Conservation (phyloP, 1,140 invertebrate genomes). For the Orius insidiosus region DNA sequence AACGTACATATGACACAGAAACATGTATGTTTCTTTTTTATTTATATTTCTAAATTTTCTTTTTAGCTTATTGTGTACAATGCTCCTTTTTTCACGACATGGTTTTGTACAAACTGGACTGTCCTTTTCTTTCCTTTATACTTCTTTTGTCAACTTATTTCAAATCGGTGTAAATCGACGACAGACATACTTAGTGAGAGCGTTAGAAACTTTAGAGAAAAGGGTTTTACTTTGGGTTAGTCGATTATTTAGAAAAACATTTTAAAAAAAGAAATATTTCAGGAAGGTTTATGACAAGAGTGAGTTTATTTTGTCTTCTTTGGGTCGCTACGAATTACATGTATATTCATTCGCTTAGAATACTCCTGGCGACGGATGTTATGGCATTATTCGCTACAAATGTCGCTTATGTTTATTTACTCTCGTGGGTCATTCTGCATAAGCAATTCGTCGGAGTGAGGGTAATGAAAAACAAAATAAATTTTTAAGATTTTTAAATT, state of each 20-base stretch:
- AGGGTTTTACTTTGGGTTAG: conserved; percentile 65
- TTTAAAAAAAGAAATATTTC: too few relatives aligned
- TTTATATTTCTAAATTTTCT: conserved; percentile 15
- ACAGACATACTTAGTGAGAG: conserved; percentile 58
- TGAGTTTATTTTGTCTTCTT: conserved; percentile 69
- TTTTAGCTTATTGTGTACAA: conserved; percentile 49
- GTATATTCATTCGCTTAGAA: conserved; percentile 69
- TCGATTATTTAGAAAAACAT: background rate
- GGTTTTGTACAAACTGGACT: conserved; percentile 88
- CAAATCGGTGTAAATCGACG: conserved; percentile 52
- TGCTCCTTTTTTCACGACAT: conserved; percentile 85
- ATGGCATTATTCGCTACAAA: conserved; percentile 85
- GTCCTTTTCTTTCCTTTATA: conserved; percentile 82
- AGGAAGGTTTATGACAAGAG: conserved; percentile 70
- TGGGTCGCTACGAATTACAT: conserved; percentile 89
- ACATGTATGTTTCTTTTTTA: background rate
- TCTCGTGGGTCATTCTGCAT: conserved; percentile 91
- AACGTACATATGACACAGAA: background rate
- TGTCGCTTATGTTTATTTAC: conserved; percentile 78
- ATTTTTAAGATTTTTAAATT: background rate
- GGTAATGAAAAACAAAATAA: conserved; percentile 34
- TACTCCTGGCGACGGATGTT: conserved; percentile 75
- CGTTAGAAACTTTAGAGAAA: conserved; percentile 65
- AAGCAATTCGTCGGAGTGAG: conserved; percentile 89
- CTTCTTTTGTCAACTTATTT: conserved; percentile 48